Conservation (phyloP, 2,113 vertebrate genomes). For the Hymenochirus boettgeri region DNA sequence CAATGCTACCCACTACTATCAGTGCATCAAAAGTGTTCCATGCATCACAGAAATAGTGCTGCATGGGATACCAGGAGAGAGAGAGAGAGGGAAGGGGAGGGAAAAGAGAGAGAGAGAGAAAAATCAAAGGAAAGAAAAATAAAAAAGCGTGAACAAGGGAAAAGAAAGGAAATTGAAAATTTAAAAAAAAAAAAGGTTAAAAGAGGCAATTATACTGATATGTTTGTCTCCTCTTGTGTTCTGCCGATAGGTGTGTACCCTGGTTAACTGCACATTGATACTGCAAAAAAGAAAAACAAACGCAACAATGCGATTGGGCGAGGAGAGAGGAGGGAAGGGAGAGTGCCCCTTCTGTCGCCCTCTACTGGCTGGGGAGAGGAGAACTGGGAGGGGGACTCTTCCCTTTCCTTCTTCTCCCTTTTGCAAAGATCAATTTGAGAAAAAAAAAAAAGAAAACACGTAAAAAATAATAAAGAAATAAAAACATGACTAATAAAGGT, state of each 20-base stretch:
- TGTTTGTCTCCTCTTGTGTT: slow-evolving; percentile 28
- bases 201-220: slow-evolving; percentile 10
- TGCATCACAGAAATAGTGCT: slow-evolving; percentile 99
- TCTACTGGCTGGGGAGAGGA: slow-evolving; percentile 1
- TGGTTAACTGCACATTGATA: slow-evolving; percentile 21
- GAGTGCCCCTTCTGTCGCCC: slow-evolving; percentile 10
- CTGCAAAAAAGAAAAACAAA: slow-evolving; percentile 5
- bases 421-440: slow-evolving; percentile 66
- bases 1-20: slow-evolving; percentile 99
- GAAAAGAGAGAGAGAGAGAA: slow-evolving; percentile 49
- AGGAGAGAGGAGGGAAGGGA: slow-evolving; percentile 24
- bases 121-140: slow-evolving; percentile 48
- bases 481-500: slow-evolving; percentile 61
- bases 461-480: slow-evolving; percentile 40
- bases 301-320: slow-evolving; percentile 5
- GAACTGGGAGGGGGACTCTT: slow-evolving; percentile 40
- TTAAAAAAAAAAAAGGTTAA: slow-evolving; percentile 67
- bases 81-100: slow-evolving; percentile 58
- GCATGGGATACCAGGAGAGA: slow-evolving; percentile 74
- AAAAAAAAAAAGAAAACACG: no score
- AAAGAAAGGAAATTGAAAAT: slow-evolving; percentile 82
- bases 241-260: slow-evolving; percentile 14
- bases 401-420: slow-evolving; percentile 59
- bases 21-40: slow-evolving; percentile 99
- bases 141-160: slow-evolving; percentile 70